Evolutionary conservation across 2,113 vertebrate genomes (phyloP).

Genomic region (Xiphophorus maculatus): DNA sequence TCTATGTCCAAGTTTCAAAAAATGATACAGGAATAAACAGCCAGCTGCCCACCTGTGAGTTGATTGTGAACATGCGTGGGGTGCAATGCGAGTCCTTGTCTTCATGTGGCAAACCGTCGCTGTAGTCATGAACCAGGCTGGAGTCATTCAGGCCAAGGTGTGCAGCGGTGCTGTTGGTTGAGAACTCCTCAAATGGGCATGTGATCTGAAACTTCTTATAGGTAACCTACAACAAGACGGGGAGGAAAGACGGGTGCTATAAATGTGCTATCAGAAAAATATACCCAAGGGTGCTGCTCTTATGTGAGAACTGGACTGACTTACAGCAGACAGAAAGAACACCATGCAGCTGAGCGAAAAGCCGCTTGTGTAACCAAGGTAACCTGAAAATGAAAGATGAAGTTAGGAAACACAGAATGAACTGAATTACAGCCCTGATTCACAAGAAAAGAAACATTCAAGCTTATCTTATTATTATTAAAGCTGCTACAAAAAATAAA

Average conservation of each 20-base stretch:
- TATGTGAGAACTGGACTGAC: slow-evolving; percentile 56
- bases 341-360: slow-evolving; percentile 99
- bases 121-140: slow-evolving; percentile 63
- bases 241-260: neutral
- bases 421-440: neutral
- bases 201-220: slow-evolving; percentile 95
- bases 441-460: neutral
- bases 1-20: neutral
- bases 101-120: slow-evolving; percentile 57
- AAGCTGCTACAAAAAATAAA: neutral
- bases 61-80: slow-evolving; percentile 89
- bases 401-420: neutral
- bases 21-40: neutral
- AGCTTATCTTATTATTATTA: neutral
- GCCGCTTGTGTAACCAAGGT: slow-evolving; percentile 95
- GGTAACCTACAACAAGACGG: slow-evolving; percentile 83
- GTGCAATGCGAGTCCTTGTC: slow-evolving; percentile 75
- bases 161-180: slow-evolving; percentile 75
- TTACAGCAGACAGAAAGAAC: slow-evolving; percentile 94
- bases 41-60: slow-evolving; percentile 86
- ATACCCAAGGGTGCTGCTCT: slow-evolving; percentile 20
- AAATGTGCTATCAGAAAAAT: slow-evolving; percentile 1
- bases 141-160: slow-evolving; percentile 51
- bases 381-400: slow-evolving; percentile 81
- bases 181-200: slow-evolving; percentile 84